These are phyloP conservation scores for Sebastes schlegelii DNA, from an alignment of 2,113 vertebrate species.

Conservation along the genomic window DNA sequence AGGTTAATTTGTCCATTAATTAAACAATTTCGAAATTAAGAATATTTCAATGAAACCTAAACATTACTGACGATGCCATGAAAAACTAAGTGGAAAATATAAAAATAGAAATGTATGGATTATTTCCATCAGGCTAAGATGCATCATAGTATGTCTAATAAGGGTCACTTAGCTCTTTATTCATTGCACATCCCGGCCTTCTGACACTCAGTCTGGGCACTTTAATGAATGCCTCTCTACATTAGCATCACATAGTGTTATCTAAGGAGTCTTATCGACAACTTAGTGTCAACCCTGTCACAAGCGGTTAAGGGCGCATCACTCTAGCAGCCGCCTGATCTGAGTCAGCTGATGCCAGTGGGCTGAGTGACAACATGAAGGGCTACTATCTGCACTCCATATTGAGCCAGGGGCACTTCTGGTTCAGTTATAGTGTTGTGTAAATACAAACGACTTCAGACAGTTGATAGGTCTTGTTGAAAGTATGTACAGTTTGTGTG, in stretches of 20 bases:
- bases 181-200: constrained; percentile 22
- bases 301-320: constrained; percentile 41
- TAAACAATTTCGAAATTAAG: background rate
- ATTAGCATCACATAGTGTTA: constrained; percentile 63
- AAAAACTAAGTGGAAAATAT: background rate
- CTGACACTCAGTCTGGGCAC: constrained; percentile 34
- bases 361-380: constrained; percentile 27
- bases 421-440: background rate
- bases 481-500: constrained; percentile 3
- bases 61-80: background rate
- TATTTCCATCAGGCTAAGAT: background rate
- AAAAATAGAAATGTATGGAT: background rate
- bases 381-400: constrained; percentile 9
- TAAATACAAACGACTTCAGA: constrained; percentile 26
- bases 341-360: constrained; percentile 31
- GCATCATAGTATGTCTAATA: background rate
- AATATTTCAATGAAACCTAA: background rate
- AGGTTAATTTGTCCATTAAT: background rate
- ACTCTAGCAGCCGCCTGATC: constrained; percentile 18
- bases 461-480: background rate
- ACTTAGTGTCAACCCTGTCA: constrained; percentile 61
- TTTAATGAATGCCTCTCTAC: constrained; percentile 52
- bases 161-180: constrained; percentile 24
- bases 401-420: constrained; percentile 5
- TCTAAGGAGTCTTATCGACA: constrained; percentile 54